phyloP scores from a whole-genome alignment of 2,797 vertebrate species.

The Urosaurus nigricauda region DNA sequence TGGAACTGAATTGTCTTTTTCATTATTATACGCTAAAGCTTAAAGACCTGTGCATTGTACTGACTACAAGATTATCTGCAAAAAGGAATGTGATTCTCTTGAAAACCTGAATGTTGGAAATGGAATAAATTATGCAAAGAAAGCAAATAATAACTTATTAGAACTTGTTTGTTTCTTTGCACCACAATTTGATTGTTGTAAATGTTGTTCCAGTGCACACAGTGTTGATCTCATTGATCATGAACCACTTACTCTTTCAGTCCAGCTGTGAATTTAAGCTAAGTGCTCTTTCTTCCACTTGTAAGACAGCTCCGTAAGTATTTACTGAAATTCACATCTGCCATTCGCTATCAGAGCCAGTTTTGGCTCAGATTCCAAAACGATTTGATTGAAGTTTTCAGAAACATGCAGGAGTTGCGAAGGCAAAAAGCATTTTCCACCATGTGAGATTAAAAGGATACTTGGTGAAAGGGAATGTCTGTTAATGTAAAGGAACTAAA shows the following conservation, averaged over 20 bases:
- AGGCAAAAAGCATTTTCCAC: slow-evolving; percentile 11
- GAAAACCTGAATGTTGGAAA: background rate
- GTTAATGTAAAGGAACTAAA: slow-evolving; percentile 31
- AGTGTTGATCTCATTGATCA: slow-evolving; percentile 30
- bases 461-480: slow-evolving; percentile 31
- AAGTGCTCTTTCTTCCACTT: slow-evolving; percentile 18
- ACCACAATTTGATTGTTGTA: background rate
- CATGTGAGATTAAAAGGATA: slow-evolving; percentile 22
- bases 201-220: background rate
- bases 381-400: slow-evolving; percentile 39
- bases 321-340: slow-evolving; percentile 48
- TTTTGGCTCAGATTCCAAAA: slow-evolving; percentile 40
- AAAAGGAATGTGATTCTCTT: background rate
- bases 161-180: background rate
- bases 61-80: background rate
- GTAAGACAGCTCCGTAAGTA: slow-evolving; percentile 20
- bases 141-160: background rate
- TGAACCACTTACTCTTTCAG: slow-evolving; percentile 38
- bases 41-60: background rate
- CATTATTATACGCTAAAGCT: slow-evolving; percentile 1
- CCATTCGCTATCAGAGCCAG: slow-evolving; percentile 20
- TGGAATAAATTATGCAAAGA: background rate
- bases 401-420: slow-evolving; percentile 30
- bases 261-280: slow-evolving; percentile 20
- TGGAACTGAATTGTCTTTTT: background rate